Base-by-base conservation (phyloP, 2,888 invertebrate genomes). In the Oligia strigilis region DNA sequence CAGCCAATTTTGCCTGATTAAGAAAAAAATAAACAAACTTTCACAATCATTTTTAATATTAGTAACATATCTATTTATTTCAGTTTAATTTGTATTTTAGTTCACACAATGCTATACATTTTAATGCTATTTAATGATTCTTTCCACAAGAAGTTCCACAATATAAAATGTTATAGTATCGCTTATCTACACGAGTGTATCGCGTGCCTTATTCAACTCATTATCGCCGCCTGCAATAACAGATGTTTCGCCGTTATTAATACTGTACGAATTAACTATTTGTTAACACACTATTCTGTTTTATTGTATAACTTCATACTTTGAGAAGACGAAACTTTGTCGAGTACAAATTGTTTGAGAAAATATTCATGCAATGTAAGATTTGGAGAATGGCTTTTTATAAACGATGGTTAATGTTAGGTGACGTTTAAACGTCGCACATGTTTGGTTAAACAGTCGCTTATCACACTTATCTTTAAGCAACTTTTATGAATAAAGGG, bases 181-280 rank as follows among this genome's bases (percentile, higher is more conserved):
- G 69, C 75, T 74, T 73, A 87, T 78, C 66, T 77, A 77, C 67
- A 84, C 87, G 6, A 64, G 72, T 81, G 80, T 81, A 72, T 58
- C 72, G 69, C 86, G 65, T 64, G 67, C 89, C 82, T 87, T 87
- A 78, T 84, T 86, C 88, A 90, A 91, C 91, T 93, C 93, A 94
- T 94, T 93, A 94, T 91, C 89, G 92, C 90, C 84, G 92, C 89
- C 91, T 91, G 93, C 92, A 93, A 93, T 94, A 94, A 93, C 94
- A 95, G 94, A 94, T 95, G 94, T 93, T 94, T 91, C 90, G 81
- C 88, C 91, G 92, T 93, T 94, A 93, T 94, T 94, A 94, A 94
- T 94, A 93, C 91, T 90, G 89, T 92, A 93, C 90, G 91, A 93
- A 94, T 88, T 78, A 88, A 87, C 82, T 81, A 86, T 86, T 88